Conservation (phyloP, 1,140 invertebrate genomes). For the Pseudomyrmex dendroicus region DNA sequence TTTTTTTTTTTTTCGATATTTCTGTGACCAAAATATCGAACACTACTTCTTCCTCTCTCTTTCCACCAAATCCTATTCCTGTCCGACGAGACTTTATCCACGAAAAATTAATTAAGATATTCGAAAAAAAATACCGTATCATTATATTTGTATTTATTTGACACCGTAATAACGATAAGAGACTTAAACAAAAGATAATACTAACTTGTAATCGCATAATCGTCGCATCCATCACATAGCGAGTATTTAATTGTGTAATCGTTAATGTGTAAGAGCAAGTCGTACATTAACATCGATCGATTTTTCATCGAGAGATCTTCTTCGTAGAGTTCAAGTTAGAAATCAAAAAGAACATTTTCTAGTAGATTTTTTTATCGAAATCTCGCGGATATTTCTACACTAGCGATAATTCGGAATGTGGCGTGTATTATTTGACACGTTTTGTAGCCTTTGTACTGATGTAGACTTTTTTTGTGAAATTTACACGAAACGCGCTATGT, state of each 20-base stretch:
- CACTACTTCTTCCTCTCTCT: neutral
- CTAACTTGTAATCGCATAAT: slow-evolving; percentile 41
- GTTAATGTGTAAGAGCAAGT: slow-evolving; percentile 37
- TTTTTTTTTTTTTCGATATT: neutral
- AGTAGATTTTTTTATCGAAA: slow-evolving; percentile 69
- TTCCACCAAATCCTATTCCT: neutral
- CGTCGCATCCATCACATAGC: slow-evolving; percentile 58
- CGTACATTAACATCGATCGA: slow-evolving; percentile 18
- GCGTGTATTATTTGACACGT: slow-evolving; percentile 8
- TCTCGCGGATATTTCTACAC: slow-evolving; percentile 53
- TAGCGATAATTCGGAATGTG: slow-evolving; percentile 7
- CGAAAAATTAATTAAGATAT: neutral
- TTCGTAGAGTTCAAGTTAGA: slow-evolving; percentile 41
- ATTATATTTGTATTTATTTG: slow-evolving; percentile 13
- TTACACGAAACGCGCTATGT: neutral
- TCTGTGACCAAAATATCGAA: neutral
- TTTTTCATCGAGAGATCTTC: neutral
- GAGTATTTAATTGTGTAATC: slow-evolving; percentile 59
- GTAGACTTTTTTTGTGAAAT: slow-evolving; percentile 3
- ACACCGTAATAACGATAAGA: slow-evolving; percentile 52
- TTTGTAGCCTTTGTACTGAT: neutral
- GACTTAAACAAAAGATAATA: slow-evolving; percentile 53
- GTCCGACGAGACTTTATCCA: neutral
- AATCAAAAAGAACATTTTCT: slow-evolving; percentile 39
- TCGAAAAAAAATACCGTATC: slow-evolving; percentile 49